A percentile compares a stretch with the other conserved stretches of the same genome.
Evolutionary conservation across 1,140 invertebrate genomes (phyloP).

Genomic region (Drosophila melanogaster): DNA sequence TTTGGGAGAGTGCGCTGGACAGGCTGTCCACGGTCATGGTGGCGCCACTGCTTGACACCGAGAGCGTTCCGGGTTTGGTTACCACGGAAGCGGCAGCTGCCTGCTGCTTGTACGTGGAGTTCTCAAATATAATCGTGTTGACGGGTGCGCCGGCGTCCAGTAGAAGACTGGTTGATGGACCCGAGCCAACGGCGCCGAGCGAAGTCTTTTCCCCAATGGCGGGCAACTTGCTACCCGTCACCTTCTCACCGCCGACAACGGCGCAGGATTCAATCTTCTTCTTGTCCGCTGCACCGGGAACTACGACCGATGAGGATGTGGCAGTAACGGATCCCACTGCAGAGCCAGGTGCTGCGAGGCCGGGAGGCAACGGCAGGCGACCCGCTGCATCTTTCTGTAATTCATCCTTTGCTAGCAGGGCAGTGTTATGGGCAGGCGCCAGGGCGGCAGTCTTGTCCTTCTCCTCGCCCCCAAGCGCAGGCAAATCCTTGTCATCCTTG

Average conservation of each 20-base stretch:
- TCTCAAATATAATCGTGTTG: constrained; percentile 96
- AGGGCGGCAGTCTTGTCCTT: constrained; percentile 63
- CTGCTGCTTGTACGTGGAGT: constrained; percentile 92
- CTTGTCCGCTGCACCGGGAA: constrained; percentile 41
- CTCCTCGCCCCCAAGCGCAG: constrained; percentile 35
- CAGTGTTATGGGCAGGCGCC: constrained; percentile 60
- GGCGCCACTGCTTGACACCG: constrained; percentile 22
- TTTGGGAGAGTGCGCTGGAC: constrained; percentile 85
- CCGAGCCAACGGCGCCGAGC: constrained; percentile 47
- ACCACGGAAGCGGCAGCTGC: constrained; percentile 44
- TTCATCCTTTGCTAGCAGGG: constrained; percentile 63
- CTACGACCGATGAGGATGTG: constrained; percentile 17
- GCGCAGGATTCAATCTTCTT: constrained; percentile 31
- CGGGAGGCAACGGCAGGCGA: constrained; percentile 64
- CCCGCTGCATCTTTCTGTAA: constrained; percentile 29
- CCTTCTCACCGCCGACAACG: constrained; percentile 51
- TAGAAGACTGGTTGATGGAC: constrained; percentile 28
- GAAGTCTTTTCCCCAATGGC: constrained; percentile 61
- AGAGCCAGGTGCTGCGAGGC: constrained; percentile 28
- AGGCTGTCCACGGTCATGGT: constrained; percentile 66
- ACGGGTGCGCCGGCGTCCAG: constrained; percentile 87
- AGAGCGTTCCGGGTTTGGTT: constrained; percentile 33
- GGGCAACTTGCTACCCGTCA: constrained; percentile 35
- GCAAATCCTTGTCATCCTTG: constrained; percentile 69
- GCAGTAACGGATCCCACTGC: neutral